Evolutionary conservation across 1,140 invertebrate genomes (phyloP), one percentile per base, ranked within the genome.

Genomic region (Aphis gossypii): DNA sequence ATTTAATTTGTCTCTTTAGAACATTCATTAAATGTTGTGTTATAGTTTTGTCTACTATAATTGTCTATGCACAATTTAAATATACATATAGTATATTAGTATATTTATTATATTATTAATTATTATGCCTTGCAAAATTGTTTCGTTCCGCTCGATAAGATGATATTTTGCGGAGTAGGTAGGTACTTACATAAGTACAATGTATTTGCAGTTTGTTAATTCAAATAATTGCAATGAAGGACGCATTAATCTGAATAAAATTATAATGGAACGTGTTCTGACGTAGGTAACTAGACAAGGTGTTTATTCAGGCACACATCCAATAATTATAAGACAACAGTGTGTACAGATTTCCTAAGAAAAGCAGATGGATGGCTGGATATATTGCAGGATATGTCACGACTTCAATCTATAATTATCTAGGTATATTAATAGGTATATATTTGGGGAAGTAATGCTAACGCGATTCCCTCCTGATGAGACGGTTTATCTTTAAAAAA

Each of bases 161-260:
- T 87, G 48, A 48, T 44, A 14, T 46, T 46, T 46, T 87, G 30
- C 30, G 30, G 84, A 48, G 41, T 41, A 41, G 38, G 38, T 87
- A 87, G 38, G 38, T 87, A 87, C 11, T 46, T 30, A 30, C 25
- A 87, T n/a, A 48, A n/a, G 51, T 51, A 88, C 18, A 35, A 35
- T 48, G 35, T 88, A 88, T 88, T 88, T 46, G 18, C 6, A 48
- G 84, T 87, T 87, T 48, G 3, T 30, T 88, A 88, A 48, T 51
- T 88, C 48, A 48, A 88, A 51, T 88, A 88, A 88, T 51, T 88
- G 30, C 48, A 46, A 88, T n/a, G 86, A 88, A 88, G 46, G 86
- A 88, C 86, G 44, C 86, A 35, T 88, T 88, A 88, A 88, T 48
- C 86, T 48, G 46, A n/a, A 88, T 51, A 48, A 88, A 88, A 51